A percentile compares a stretch with the other conserved stretches of the same genome.
Evolutionary conservation across 2,113 vertebrate genomes (phyloP).

Genomic region (Antechinus flavipes): DNA sequence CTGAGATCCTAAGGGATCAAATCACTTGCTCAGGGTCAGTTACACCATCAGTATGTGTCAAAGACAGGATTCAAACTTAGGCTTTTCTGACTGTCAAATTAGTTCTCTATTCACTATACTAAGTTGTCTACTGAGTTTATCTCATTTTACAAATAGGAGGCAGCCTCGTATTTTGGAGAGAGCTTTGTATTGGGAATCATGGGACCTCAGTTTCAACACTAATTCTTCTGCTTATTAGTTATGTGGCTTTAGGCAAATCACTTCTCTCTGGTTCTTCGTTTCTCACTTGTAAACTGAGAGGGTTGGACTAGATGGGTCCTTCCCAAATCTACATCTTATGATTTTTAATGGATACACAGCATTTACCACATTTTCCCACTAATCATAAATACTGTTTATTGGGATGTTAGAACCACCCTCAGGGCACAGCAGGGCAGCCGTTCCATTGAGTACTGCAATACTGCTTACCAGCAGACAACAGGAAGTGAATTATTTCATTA

Average conservation of each 20-base stretch:
- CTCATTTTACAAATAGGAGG: background rate
- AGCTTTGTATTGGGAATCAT: background rate
- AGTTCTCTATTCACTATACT: background rate
- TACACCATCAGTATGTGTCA: background rate
- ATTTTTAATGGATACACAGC: background rate
- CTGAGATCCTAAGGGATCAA: background rate
- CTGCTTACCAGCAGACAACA: background rate
- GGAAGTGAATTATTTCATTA: background rate
- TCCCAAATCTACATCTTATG: background rate
- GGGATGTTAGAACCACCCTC: slow-evolving; percentile 20
- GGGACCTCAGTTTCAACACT: background rate
- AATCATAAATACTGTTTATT: slow-evolving; percentile 32
- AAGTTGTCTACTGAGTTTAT: background rate
- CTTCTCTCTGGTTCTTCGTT: background rate
- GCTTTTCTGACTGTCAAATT: background rate
- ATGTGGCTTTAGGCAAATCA: background rate
- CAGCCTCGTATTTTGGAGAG: background rate
- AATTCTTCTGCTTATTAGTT: background rate
- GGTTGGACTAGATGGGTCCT: background rate
- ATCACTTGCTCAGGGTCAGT: background rate
- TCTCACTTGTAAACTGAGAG: background rate
- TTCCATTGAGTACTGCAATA: slow-evolving; percentile 36
- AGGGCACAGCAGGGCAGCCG: slow-evolving; percentile 27
- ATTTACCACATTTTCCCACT: slow-evolving; percentile 11
- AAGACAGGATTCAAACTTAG: background rate